A percentile compares a stretch with the other conserved stretches of the same genome.
phyloP scores from a whole-genome alignment of 92 coral and sea anemone species.

The Epizoanthus rinbou region DNA sequence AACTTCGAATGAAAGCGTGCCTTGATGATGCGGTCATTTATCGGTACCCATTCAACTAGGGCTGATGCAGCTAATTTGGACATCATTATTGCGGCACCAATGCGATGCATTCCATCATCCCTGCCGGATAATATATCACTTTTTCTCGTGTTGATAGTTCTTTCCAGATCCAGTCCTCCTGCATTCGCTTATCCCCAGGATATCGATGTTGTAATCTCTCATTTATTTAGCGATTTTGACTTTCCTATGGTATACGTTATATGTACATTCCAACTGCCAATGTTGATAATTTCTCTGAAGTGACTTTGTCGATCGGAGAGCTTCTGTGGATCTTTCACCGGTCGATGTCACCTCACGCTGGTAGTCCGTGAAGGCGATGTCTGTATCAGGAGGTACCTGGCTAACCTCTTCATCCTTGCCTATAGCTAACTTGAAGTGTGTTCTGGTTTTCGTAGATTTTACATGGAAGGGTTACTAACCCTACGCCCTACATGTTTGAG shows the following conservation, averaged over 20 bases:
- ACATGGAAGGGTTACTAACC: too few species aligned
- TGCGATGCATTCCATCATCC: conserved; percentile 5
- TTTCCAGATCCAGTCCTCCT: conserved; percentile 19
- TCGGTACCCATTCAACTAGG: conserved; percentile 36
- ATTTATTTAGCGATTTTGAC: neutral
- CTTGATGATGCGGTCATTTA: conserved; percentile 31
- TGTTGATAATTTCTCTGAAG: too few species aligned
- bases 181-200: conserved; percentile 30
- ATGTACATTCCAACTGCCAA: too few species aligned
- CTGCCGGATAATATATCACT: conserved; percentile 7
- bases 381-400: neutral
- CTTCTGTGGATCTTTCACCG: neutral
- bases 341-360: neutral
- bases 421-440: too few species aligned
- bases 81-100: conserved; percentile 26
- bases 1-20: conserved; percentile 42
- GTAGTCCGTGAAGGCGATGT: neutral
- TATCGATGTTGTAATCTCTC: neutral
- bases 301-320: neutral
- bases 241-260: too few species aligned
- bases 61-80: conserved; percentile 11
- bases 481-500: too few species aligned
- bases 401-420: neutral
- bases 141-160: conserved; percentile 25
- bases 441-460: too few species aligned